A percentile compares a stretch with the other conserved stretches of the same genome.
phyloP scores from a whole-genome alignment of 2,888 invertebrate genomes.

The Agonopterix alstromeriana region DNA sequence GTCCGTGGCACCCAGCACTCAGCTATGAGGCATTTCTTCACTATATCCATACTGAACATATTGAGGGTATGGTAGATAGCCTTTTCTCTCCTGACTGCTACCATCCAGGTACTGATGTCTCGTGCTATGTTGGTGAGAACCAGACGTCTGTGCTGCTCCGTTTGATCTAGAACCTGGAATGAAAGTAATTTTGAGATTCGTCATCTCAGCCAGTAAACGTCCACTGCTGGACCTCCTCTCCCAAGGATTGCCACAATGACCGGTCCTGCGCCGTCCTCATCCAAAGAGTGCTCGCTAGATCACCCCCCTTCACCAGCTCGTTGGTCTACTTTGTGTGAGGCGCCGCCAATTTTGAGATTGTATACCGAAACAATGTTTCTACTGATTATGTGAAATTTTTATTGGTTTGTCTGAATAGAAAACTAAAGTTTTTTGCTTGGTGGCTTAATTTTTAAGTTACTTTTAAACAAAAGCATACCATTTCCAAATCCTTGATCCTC shows the following conservation, averaged over 20 bases:
- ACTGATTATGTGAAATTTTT: too few species aligned
- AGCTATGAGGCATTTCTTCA: constrained; percentile 92
- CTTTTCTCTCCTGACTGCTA: constrained; percentile 92
- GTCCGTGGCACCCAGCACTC: constrained; percentile 91
- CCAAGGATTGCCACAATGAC: too few species aligned
- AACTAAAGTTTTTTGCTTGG: neutral
- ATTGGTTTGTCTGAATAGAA: too few species aligned
- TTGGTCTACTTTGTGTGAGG: too few species aligned
- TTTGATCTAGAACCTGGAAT: constrained; percentile 88
- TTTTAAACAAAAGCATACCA: constrained; percentile 41
- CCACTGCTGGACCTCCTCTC: too few species aligned
- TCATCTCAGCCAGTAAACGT: too few species aligned
- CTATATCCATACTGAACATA: constrained; percentile 93
- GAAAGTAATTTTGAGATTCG: neutral
- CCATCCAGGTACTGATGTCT: constrained; percentile 91
- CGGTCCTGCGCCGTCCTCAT: too few species aligned
- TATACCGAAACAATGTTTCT: too few species aligned
- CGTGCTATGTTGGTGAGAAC: constrained; percentile 91
- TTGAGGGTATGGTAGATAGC: constrained; percentile 96
- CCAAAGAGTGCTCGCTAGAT: too few species aligned
- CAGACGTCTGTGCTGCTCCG: constrained; percentile 90
- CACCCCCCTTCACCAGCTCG: too few species aligned
- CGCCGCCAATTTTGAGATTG: too few species aligned
- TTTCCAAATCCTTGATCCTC: constrained; percentile 83
- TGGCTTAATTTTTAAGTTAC: neutral